phyloP scores from a whole-genome alignment of 2,888 invertebrate genomes.

The Caenorhabditis sp. region DNA sequence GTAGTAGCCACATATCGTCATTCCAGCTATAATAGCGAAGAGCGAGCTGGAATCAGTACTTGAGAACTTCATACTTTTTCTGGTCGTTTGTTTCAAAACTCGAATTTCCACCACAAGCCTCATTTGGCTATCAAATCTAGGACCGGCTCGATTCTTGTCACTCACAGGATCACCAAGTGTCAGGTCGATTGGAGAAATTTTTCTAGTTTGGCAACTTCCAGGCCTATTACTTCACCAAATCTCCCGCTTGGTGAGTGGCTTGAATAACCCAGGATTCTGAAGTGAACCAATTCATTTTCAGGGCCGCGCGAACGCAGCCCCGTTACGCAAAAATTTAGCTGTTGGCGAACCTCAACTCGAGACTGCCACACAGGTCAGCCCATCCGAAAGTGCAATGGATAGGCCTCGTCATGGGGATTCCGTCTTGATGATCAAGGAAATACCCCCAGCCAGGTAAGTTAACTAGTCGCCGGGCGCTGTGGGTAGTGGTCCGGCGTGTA shows the following conservation, averaged over 20 bases:
- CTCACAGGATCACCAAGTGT: too few relatives aligned
- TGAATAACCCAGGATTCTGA: too few relatives aligned
- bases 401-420: constrained; percentile 88
- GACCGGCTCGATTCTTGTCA: too few relatives aligned
- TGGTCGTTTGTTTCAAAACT: background rate
- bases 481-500: constrained; percentile 10
- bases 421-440: constrained; percentile 88
- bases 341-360: constrained; percentile 86
- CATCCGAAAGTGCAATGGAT: constrained; percentile 88
- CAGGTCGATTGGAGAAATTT: too few relatives aligned
- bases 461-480: constrained; percentile 50
- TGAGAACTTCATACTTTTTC: background rate
- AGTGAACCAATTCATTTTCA: too few relatives aligned
- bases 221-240: too few relatives aligned
- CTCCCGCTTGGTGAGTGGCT: too few relatives aligned
- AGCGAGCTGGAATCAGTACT: constrained; percentile 69
- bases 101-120: too few relatives aligned
- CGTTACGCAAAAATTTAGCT: constrained; percentile 81
- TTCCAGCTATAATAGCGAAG: constrained; percentile 62
- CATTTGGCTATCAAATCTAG: too few relatives aligned
- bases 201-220: too few relatives aligned
- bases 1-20: constrained; percentile 73
- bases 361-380: constrained; percentile 89
- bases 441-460: constrained; percentile 89
- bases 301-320: constrained; percentile 84